Evolutionary conservation across 1,140 invertebrate species (phyloP).

Genomic region (Hypsibius dujardini): DNA sequence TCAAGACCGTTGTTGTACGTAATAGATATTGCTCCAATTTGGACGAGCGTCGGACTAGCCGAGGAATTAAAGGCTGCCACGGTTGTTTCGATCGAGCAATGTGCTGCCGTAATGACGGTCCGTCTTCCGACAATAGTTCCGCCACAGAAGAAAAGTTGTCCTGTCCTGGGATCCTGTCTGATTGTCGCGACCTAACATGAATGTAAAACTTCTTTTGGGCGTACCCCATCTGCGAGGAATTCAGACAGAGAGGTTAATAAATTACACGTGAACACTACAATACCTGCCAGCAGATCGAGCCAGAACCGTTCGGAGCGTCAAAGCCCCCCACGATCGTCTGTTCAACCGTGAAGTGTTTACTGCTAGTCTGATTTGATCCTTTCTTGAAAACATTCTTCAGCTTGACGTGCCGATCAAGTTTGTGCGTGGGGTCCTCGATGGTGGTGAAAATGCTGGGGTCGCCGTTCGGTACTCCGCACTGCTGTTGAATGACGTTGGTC

Average conservation of each 20-base stretch:
- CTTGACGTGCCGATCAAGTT: too few species aligned
- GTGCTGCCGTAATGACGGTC: not conserved
- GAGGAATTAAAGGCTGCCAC: not conserved
- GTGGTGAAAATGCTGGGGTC: too few species aligned
- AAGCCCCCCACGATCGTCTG: not conserved
- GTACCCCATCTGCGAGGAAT: too few species aligned
- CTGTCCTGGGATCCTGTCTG: not conserved
- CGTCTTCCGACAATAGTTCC: not conserved
- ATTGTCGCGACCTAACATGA: not conserved
- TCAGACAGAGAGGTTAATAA: too few species aligned
- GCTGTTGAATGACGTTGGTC: too few species aligned
- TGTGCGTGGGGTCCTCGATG: too few species aligned
- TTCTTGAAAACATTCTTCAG: too few species aligned
- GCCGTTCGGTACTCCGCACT: too few species aligned
- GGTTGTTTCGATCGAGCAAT: not conserved
- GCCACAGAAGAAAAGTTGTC: not conserved
- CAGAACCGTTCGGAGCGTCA: not conserved
- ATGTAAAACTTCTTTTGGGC: too few species aligned
- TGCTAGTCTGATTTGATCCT: too few species aligned
- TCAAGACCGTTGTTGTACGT: not conserved
- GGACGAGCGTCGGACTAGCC: not conserved
- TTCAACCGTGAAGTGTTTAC: not conserved
- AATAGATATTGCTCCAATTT: not conserved
- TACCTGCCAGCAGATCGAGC: not conserved
- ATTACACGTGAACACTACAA: too few species aligned